Evolutionary conservation across 2,113 vertebrate species (phyloP), one percentile per base, ranked within the genome.

Genomic region (Brachirus orientalis): DNA sequence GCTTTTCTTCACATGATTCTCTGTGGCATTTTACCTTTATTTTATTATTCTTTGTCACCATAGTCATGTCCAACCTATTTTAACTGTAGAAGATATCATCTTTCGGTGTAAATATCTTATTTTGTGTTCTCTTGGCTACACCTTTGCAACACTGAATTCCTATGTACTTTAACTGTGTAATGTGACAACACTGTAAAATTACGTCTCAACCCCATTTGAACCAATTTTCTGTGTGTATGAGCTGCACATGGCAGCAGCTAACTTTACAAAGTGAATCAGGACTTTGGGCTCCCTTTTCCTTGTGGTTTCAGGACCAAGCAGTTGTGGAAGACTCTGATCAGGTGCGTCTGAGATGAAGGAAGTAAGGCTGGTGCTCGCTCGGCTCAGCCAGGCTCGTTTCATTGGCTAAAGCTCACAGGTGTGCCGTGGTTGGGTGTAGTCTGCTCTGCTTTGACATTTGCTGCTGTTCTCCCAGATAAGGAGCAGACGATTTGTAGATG

Each of bases 271-370:
- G 68, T 71, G 69, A 72, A 81, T 74, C 38, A 63, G 88, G 18
- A 19, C 13, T 67, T 71, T 54, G 51, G 56, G 75, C 58, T 86
- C 64, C 78, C 77, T 67, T 86, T 80, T 92, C 65, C 79, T 61
- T 92, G 77, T 93, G 91, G 86, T 93, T 93, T 72, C 92, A 94
- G 93, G 92, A 77, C 88, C 73, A 88, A 82, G 83, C 77, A 69
- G 57, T 87, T 84, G 50, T 60, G 86, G 80, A 89, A 77, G 83
- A 80, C 79, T 62, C 61, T 87, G 83, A 88, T 84, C 84, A 92
- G 92, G 91, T 92, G 90, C 82, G 86, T 90, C 87, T 75, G 55
- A 75, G 18, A 79, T 64, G 72, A 81, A 75, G 75, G 61, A 85
- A 82, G 86, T 85, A 89, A 90, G 83, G 71, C 75, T 63, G 73